These are phyloP conservation scores for Alaudala cheleensis DNA, from an alignment of 2,113 vertebrate genomes.

Conservation along the genomic window DNA sequence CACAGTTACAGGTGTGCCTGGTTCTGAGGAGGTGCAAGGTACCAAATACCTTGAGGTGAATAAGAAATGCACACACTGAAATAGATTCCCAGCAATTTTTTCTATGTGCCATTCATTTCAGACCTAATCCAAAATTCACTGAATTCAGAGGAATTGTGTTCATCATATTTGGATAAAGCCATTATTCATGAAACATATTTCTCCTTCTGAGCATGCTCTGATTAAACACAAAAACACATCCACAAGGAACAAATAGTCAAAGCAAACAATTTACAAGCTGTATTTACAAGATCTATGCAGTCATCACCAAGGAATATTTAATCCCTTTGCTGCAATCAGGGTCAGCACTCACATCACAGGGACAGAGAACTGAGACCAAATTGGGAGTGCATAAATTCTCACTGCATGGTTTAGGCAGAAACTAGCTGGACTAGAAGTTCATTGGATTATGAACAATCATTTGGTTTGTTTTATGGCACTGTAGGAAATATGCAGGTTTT, in stretches of 20 bases:
- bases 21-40: neutral
- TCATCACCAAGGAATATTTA: neutral
- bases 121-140: neutral
- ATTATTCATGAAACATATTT: neutral
- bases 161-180: slow-evolving; percentile 6
- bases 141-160: neutral
- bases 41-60: neutral
- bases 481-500: neutral
- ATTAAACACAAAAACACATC: neutral
- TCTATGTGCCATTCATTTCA: neutral
- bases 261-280: neutral
- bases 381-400: neutral
- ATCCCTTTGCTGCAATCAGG: neutral
- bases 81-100: neutral
- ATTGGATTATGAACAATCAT: neutral
- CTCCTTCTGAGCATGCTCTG: neutral
- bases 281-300: neutral
- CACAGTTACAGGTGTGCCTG: neutral
- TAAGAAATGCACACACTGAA: neutral
- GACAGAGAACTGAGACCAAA: neutral
- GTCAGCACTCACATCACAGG: neutral
- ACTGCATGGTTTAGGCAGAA: neutral
- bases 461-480: neutral
- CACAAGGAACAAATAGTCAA: neutral
- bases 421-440: neutral